Conservation (phyloP, 2,113 vertebrate species). For the Euleptes europaea region DNA sequence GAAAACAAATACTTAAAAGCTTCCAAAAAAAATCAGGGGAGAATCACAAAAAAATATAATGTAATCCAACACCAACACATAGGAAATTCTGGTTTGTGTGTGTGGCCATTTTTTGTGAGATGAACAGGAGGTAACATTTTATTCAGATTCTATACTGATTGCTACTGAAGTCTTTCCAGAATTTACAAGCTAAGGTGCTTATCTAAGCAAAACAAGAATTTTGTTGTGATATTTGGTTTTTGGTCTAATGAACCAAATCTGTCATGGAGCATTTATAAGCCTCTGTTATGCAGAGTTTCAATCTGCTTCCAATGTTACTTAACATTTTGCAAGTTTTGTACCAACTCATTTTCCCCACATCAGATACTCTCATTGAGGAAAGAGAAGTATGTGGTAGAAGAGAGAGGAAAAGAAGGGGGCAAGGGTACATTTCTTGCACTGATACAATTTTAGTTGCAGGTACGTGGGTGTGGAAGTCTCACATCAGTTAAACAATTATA, state of each 20-base stretch:
- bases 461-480: background rate
- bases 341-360: background rate
- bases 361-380: background rate
- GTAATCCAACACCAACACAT: background rate
- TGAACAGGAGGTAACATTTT: background rate
- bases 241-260: background rate
- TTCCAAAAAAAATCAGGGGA: accelerated
- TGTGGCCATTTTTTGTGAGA: background rate
- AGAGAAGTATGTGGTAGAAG: background rate
- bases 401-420: no score
- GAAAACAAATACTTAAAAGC: background rate
- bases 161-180: background rate
- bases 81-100: background rate
- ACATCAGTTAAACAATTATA: background rate
- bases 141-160: background rate
- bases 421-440: background rate
- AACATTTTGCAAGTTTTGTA: background rate
- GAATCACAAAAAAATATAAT: background rate
- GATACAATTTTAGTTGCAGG: background rate
- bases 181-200: background rate
- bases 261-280: background rate
- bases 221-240: background rate
- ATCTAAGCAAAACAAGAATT: background rate
- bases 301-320: background rate
- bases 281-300: background rate